phyloP scores from a whole-genome alignment of 37 sponge, comb jelly and placozoan genomes.

The Spongilla lacustris region DNA sequence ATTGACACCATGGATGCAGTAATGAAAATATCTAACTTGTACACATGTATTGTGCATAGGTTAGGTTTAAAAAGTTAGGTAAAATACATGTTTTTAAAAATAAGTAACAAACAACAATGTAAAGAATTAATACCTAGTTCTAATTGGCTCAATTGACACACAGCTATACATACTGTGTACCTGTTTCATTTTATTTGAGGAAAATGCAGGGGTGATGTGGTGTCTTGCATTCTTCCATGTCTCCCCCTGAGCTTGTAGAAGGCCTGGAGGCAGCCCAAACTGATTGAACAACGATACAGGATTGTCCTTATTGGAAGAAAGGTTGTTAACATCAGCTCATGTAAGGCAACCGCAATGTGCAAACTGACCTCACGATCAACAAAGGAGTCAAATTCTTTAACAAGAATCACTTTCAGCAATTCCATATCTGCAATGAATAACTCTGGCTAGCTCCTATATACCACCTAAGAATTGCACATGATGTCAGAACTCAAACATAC shows the following conservation, averaged over 20 bases:
- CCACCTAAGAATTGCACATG: constrained; percentile 4
- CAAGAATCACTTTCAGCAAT: constrained; percentile 49
- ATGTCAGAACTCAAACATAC: not conserved
- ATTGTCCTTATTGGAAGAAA: not conserved
- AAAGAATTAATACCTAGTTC: too few species aligned
- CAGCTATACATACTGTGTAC: too few species aligned
- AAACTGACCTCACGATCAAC: constrained; percentile 41
- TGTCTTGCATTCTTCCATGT: constrained; percentile 53
- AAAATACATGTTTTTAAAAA: too few species aligned
- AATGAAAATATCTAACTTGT: too few species aligned
- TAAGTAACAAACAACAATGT: too few species aligned
- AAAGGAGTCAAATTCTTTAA: constrained; percentile 60
- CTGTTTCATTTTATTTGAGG: constrained; percentile 65
- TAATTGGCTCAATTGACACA: too few species aligned
- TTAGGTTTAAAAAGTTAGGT: too few species aligned
- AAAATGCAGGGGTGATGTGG: constrained; percentile 70
- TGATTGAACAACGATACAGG: constrained; percentile 8
- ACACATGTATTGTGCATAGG: too few species aligned
- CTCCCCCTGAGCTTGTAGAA: constrained; percentile 49
- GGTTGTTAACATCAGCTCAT: not conserved
- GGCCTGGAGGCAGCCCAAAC: constrained; percentile 6
- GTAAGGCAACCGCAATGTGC: not conserved
- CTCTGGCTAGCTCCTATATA: constrained; percentile 40
- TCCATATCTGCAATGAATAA: constrained; percentile 58
- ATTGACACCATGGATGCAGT: too few species aligned